phyloP scores from a whole-genome alignment of 1,140 invertebrate genomes.

The Cydia pomonella region DNA sequence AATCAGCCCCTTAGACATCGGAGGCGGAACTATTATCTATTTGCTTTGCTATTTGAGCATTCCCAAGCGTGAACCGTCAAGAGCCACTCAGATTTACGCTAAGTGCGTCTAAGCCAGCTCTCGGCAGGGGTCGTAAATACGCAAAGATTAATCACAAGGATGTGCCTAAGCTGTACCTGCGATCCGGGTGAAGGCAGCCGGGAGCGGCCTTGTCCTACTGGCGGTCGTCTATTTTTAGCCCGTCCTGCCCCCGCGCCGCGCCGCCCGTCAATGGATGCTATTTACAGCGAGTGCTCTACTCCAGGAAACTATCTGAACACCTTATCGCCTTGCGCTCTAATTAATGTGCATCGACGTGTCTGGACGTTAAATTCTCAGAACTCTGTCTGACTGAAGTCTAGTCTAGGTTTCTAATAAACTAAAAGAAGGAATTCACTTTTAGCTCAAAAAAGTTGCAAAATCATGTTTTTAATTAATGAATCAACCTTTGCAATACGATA shows the following conservation, averaged over 20 bases:
- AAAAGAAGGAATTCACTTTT: background rate
- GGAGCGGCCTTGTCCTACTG: slow-evolving; percentile 63
- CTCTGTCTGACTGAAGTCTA: background rate
- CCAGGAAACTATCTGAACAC: slow-evolving; percentile 21
- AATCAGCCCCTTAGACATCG: background rate
- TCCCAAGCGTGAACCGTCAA: slow-evolving; percentile 40
- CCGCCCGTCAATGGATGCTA: slow-evolving; percentile 61
- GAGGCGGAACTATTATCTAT: slow-evolving; percentile 24
- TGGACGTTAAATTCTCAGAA: background rate
- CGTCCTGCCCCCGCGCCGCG: slow-evolving; percentile 43
- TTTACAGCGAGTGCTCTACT: slow-evolving; percentile 52
- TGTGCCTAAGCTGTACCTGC: slow-evolving; percentile 56
- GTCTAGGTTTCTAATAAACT: slow-evolving; percentile 13
- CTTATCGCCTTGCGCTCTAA: slow-evolving; percentile 18
- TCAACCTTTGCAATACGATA: background rate
- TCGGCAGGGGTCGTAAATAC: slow-evolving; percentile 49
- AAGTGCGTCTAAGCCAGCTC: slow-evolving; percentile 48
- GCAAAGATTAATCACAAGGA: slow-evolving; percentile 64
- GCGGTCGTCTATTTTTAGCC: slow-evolving; percentile 69
- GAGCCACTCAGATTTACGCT: slow-evolving; percentile 42
- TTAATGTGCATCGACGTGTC: slow-evolving; percentile 15
- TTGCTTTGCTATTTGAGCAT: slow-evolving; percentile 38
- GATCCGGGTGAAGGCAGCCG: slow-evolving; percentile 49
- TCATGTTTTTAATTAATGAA: background rate
- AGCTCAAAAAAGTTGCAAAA: background rate